phyloP scores from a whole-genome alignment of 2,797 vertebrate species.

The Botia kubotai region DNA sequence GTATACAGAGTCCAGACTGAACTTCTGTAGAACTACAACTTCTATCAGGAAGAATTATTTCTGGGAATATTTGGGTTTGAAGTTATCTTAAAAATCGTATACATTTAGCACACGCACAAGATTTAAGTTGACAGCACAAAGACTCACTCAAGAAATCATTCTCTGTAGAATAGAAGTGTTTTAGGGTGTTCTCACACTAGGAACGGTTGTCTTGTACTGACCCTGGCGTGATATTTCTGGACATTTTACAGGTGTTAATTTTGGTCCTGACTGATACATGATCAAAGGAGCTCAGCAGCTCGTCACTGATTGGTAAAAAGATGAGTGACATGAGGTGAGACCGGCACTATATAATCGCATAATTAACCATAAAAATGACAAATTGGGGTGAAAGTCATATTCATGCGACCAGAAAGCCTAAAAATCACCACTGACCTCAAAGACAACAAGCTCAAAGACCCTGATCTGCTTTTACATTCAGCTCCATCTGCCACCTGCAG shows the following conservation, averaged over 20 bases:
- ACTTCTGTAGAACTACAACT: too few relatives aligned
- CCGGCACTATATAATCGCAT: conserved; percentile 18
- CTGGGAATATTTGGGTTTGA: too few relatives aligned
- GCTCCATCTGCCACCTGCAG: conserved; percentile 2
- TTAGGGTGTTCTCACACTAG: background rate
- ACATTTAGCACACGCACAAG: too few relatives aligned
- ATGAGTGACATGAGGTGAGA: conserved; percentile 44
- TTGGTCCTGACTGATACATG: conserved; percentile 16
- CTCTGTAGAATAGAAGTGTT: too few relatives aligned
- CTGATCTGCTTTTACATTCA: background rate
- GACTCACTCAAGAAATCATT: too few relatives aligned
- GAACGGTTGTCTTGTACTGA: too few relatives aligned
- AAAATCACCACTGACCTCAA: background rate
- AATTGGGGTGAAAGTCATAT: conserved; percentile 51
- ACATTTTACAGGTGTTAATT: background rate
- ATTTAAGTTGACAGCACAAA: too few relatives aligned
- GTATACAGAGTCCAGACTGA: too few relatives aligned
- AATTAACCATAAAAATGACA: conserved; percentile 43
- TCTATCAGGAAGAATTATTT: too few relatives aligned
- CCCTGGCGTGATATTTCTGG: background rate
- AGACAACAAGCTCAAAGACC: background rate
- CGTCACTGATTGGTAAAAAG: conserved; percentile 35
- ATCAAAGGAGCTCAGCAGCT: conserved; percentile 25
- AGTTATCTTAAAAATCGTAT: too few relatives aligned
- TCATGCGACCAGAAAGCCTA: conserved; percentile 11